Evolutionary conservation across 2,888 invertebrate genomes (phyloP), one percentile per base, ranked within the genome.

Genomic region (Digitonthophagus gazella): DNA sequence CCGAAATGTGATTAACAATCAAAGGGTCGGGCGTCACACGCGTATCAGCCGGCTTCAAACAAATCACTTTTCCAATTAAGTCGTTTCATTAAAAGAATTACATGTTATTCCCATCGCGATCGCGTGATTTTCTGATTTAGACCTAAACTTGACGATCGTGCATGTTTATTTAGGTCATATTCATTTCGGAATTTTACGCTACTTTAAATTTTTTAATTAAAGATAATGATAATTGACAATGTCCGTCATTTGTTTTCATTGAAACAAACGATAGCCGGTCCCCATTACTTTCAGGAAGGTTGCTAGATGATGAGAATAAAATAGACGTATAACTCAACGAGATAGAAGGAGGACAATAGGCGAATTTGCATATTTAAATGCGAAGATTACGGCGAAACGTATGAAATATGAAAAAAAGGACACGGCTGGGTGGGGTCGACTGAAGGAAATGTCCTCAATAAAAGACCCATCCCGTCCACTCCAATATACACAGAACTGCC

Each of bases 401-500:
- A 72, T 71, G 71, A 66, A 69, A 71, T 58, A 67, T 67, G 66
- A 61, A 67, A 58, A 61, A 55, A 64, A 28, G 65, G 58, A 44
- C 18, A 19, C 6, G 11, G 15, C 54, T 58, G 65, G 44, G 22
- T 1, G 54, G 16, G 22, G 55, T 1, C 11, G 11, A 1, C 55
- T 14, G 44, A 75, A 72, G 76, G 73, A 76, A 77, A 75, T 72
- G 74, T 73, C 72, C 72, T 73, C 72, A 71, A 75, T 75, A 76
- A 74, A 75, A 73, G 71, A 68, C 67, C 75, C 74, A 73, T 75
- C 74, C 67, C 72, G 74, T 69, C 73, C 75, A 74, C 71, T 72
- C 78, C 78, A 78, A 80, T 80, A 80, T 80, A 79, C 80, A 78
- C 79, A 80, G 78, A 79, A 78, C 79, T 78, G 76, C 77, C 78